Evolutionary conservation across 92 coral and sea anemone species (phyloP), one percentile per base, ranked within the genome.

Genomic region (Epizoanthus illoricatus): DNA sequence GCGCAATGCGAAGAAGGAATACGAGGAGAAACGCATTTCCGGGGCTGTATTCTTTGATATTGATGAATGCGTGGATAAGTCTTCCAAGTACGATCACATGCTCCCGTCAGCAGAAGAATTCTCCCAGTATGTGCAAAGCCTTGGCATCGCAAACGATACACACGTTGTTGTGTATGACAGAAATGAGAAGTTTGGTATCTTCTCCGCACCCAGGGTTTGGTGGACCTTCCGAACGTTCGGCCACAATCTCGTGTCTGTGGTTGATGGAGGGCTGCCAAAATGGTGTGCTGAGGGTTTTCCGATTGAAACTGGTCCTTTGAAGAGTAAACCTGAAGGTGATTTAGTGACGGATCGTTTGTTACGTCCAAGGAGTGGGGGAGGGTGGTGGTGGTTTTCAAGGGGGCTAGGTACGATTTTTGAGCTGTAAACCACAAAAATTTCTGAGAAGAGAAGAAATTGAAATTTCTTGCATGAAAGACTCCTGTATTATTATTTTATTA

Each of bases 121-220:
- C 86, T 72, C 89, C 23, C 88, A 91, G 33, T 92, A 92, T 75
- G 97, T 95, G 21, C 86, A 85, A 60, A 90, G 86, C 18, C 90
- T 95, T 19, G 98, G 98, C 41, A 89, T 95, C 23, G 70, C 88
- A 15, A 95, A 95, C 63, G 91, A 91, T 70, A 95, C 97, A 54
- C 95, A 95, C 68, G 94, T 95, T 73, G 87, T 95, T 18, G 97
- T 92, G 58, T 95, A 95, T 71, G 98, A 95, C 61, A 87, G 92
- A 18, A 90, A 88, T 71, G 94, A 83, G 33, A 90, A 80, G 17
- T 88, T 84, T 80, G 95, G 97, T 0, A 40, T 95, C 39, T 95
- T 95, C 81, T 95, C 98, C 7, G 91, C 97, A 18, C 98, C 98
- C 18, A 90, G 98, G 40, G 92, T 93, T 5, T 95, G 98, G 98